These are phyloP conservation scores for Nemoura dubitans DNA, from an alignment of 2,888 invertebrate genomes.

Conservation along the genomic window DNA sequence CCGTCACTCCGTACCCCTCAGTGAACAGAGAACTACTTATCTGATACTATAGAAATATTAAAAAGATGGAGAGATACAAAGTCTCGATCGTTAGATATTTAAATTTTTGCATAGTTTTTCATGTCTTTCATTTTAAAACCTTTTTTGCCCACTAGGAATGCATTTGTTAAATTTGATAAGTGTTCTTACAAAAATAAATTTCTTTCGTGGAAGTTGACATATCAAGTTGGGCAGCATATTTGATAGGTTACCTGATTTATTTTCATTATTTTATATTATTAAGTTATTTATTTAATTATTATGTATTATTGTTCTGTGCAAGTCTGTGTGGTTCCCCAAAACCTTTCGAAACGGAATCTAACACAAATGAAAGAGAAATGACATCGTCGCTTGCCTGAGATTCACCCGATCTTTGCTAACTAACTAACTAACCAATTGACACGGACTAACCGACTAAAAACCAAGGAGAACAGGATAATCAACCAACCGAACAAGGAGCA, in stretches of 20 bases:
- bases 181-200: constrained; percentile 55
- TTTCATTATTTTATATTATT: constrained; percentile 52
- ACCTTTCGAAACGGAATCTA: constrained; percentile 47
- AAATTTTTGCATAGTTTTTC: constrained; percentile 51
- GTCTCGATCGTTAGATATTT: constrained; percentile 51
- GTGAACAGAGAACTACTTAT: constrained; percentile 51
- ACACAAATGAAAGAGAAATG: constrained; percentile 39
- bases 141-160: constrained; percentile 54
- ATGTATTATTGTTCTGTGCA: constrained; percentile 52
- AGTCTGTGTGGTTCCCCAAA: constrained; percentile 53
- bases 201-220: constrained; percentile 54
- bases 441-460: constrained; percentile 14
- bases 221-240: constrained; percentile 54
- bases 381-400: constrained; percentile 49
- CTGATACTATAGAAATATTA: constrained; percentile 52
- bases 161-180: constrained; percentile 54
- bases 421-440: neutral
- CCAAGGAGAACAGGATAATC: constrained; percentile 40
- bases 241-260: constrained; percentile 53
- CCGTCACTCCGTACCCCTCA: constrained; percentile 43
- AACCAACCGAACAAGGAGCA: constrained; percentile 41
- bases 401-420: constrained; percentile 15
- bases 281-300: constrained; percentile 50
- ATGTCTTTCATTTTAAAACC: constrained; percentile 53
- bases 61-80: constrained; percentile 52